Conservation (phyloP, 1,140 invertebrate genomes). For the Ectropis grisescens region DNA sequence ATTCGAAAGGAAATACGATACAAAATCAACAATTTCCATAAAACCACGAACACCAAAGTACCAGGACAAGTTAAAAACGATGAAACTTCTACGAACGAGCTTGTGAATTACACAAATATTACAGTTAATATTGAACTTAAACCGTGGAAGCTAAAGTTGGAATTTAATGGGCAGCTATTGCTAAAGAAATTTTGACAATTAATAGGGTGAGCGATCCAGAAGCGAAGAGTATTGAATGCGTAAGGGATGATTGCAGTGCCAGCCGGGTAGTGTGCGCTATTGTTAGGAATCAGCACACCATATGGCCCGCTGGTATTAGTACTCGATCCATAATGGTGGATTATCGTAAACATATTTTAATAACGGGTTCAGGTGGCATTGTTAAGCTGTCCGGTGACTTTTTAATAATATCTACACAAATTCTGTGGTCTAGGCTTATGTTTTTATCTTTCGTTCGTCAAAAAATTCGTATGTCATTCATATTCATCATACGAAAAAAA, state of each 20-base stretch:
- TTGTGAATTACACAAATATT: conserved; percentile 18
- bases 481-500: too few species aligned
- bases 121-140: conserved; percentile 5
- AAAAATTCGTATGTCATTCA: too few species aligned
- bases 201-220: conserved; percentile 55
- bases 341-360: conserved; percentile 55
- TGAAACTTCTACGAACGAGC: conserved; percentile 30
- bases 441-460: too few species aligned
- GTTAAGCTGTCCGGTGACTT: too few species aligned
- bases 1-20: too few species aligned
- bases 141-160: background rate
- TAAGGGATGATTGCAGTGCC: conserved; percentile 45
- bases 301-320: conserved; percentile 50
- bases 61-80: conserved; percentile 30
- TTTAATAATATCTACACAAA: too few species aligned
- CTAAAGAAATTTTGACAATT: conserved; percentile 39
- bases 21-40: too few species aligned
- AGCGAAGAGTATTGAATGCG: conserved; percentile 34
- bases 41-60: conserved; percentile 28
- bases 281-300: conserved; percentile 44
- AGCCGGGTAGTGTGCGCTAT: conserved; percentile 24
- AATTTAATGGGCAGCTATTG: background rate
- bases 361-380: conserved; percentile 37
- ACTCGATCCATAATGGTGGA: conserved; percentile 26
- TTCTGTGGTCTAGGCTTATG: too few species aligned